Evolutionary conservation across 1,140 invertebrate genomes (phyloP).

Genomic region (Meloidogyne floridensis): DNA sequence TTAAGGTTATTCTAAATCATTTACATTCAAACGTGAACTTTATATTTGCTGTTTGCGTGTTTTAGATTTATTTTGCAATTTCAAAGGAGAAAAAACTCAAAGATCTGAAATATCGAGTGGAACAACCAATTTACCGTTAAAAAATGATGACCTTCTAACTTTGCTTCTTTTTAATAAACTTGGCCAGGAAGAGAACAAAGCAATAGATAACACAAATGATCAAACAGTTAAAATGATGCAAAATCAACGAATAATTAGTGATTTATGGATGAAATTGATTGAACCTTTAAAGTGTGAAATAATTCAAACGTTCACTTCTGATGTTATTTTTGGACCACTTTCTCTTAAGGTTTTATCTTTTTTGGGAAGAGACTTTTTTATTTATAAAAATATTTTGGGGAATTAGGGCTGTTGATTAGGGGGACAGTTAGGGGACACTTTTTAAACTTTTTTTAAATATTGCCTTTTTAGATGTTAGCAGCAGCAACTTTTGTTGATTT

Average conservation of each 20-base stretch:
- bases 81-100: neutral
- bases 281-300: slow-evolving; percentile 28
- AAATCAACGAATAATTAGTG: neutral
- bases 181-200: neutral
- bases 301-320: slow-evolving; percentile 33
- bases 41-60: slow-evolving; percentile 38
- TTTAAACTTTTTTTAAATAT: neutral
- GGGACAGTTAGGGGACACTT: too few species aligned
- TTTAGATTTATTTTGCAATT: slow-evolving; percentile 36
- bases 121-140: neutral
- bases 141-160: slow-evolving; percentile 9
- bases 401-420: neutral
- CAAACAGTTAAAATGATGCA: slow-evolving; percentile 27
- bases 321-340: slow-evolving; percentile 43
- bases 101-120: neutral
- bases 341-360: slow-evolving; percentile 31
- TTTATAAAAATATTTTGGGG: neutral
- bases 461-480: slow-evolving; percentile 24
- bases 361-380: neutral
- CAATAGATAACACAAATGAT: neutral
- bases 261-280: slow-evolving; percentile 34
- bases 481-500: slow-evolving; percentile 34
- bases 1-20: slow-evolving; percentile 41
- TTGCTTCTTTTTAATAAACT: slow-evolving; percentile 7
- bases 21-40: slow-evolving; percentile 39